phyloP scores from a whole-genome alignment of 2,888 invertebrate species.

The Glyphotaelius pellucidus region DNA sequence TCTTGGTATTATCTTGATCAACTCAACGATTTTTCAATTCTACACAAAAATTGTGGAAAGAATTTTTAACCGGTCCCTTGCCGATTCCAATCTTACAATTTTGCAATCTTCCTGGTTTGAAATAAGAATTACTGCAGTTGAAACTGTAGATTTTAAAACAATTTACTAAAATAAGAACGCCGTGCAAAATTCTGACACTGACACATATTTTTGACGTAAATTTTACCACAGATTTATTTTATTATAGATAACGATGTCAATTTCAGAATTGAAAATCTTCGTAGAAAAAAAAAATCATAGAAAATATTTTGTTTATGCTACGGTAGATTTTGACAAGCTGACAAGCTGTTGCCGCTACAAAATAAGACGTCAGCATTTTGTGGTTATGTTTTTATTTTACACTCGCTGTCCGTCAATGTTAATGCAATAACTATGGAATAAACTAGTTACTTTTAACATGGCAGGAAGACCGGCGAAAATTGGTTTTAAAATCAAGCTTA shows the following conservation, averaged over 20 bases:
- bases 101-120: too few relatives aligned
- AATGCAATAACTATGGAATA: background rate
- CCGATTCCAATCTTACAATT: too few relatives aligned
- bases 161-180: background rate
- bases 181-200: too few relatives aligned
- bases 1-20: background rate
- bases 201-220: too few relatives aligned
- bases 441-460: conserved; percentile 67
- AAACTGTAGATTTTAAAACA: background rate
- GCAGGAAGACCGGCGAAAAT: conserved; percentile 71
- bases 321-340: conserved; percentile 13
- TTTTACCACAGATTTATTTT: too few relatives aligned
- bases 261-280: too few relatives aligned
- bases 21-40: background rate
- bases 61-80: too few relatives aligned
- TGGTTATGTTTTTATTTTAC: conserved; percentile 13
- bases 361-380: conserved; percentile 15
- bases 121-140: background rate
- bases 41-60: background rate
- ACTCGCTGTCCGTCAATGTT: background rate
- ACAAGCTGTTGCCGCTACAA: background rate
- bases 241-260: too few relatives aligned
- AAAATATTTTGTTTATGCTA: background rate
- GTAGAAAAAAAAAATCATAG: too few relatives aligned
- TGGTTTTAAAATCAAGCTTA: conserved; percentile 76